Conservation (phyloP, 2,888 invertebrate genomes). For the Synergus itoensis region DNA sequence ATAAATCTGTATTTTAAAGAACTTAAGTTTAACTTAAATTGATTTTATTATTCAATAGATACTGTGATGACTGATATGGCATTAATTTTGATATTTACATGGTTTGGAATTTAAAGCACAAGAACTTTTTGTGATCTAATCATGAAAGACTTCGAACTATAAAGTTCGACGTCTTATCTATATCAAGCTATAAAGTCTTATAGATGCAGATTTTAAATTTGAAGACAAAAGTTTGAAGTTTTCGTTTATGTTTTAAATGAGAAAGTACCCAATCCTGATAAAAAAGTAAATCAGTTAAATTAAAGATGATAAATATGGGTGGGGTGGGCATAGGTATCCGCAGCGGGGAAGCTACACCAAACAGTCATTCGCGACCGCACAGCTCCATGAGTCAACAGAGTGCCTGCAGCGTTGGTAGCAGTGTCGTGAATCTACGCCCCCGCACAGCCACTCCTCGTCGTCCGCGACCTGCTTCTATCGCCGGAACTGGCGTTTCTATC, state of each 20-base stretch:
- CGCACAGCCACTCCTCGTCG: constrained; percentile 83
- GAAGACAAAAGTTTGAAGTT: not conserved
- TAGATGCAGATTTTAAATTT: not conserved
- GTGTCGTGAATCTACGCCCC: constrained; percentile 80
- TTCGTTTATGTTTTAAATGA: not conserved
- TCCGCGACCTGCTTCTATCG: constrained; percentile 90
- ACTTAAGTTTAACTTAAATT: too few species aligned
- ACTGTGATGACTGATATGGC: too few species aligned
- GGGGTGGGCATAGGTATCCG: constrained; percentile 81
- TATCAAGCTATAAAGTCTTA: not conserved
- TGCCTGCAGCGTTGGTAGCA: constrained; percentile 80
- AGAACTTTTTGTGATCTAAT: not conserved
- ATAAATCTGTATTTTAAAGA: not conserved
- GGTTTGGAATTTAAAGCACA: not conserved
- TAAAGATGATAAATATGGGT: constrained; percentile 35
- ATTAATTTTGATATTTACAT: too few species aligned
- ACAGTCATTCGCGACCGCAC: constrained; percentile 89
- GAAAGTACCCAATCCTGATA: constrained; percentile 1
- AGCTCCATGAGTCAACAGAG: constrained; percentile 90
- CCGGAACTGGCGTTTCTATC: constrained; percentile 88
- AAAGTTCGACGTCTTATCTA: too few species aligned
- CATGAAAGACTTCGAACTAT: too few species aligned
- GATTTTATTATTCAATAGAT: too few species aligned
- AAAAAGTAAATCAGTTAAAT: constrained; percentile 4
- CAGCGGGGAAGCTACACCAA: constrained; percentile 88